Base-by-base conservation (phyloP, 2,888 invertebrate species). In the Linnaemya tessellans region DNA sequence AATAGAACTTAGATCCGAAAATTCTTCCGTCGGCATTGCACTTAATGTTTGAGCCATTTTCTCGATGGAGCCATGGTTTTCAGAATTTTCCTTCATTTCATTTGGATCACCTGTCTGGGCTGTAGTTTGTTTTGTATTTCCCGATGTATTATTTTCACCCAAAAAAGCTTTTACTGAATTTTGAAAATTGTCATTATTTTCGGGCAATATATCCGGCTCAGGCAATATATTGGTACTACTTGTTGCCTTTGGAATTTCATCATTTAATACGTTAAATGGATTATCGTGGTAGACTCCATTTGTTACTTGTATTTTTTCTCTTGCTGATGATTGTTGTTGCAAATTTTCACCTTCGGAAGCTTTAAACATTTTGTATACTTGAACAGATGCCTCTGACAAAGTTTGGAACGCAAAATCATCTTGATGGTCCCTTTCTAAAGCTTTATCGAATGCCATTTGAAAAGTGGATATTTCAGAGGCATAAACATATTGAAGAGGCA, bases 401-500 rank as follows among this genome's bases (percentile, higher is more conserved):
- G 87, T 86, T 3, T 87, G 80, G 0, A 87, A 73, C 0, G 89
- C 87, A 73, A 86, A 89, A 38, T 90, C 89, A 13, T 84, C 35
- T 9, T 88, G 89, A 67, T 90, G 89, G 43, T 84, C 84, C 30
- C 86, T 86, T 46, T 87, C 87, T 1, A 87, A 78, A 11, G 85
- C 89, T 1, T 89, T 88, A 83, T 90, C 90, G 18, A 89, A 89
- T 11, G 89, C 88, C 62, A 89, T 70, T 7, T 87, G 88, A 62
- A 92, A 92, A 25, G 90, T 89, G 13, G 90, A 88, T 18, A 92
- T 89, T 84, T 89, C 89, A 0, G 89, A 87, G 1, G 90, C 88
- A 78, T 91, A 90, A 20, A 90, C 85, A 30, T 89, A 89, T 64
- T 85, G 88, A 0, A 88, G 54, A 15, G 90, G 89, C 0, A 89